Base-by-base conservation (phyloP, 2,888 invertebrate species). In the Petrolisthes cinctipes region DNA sequence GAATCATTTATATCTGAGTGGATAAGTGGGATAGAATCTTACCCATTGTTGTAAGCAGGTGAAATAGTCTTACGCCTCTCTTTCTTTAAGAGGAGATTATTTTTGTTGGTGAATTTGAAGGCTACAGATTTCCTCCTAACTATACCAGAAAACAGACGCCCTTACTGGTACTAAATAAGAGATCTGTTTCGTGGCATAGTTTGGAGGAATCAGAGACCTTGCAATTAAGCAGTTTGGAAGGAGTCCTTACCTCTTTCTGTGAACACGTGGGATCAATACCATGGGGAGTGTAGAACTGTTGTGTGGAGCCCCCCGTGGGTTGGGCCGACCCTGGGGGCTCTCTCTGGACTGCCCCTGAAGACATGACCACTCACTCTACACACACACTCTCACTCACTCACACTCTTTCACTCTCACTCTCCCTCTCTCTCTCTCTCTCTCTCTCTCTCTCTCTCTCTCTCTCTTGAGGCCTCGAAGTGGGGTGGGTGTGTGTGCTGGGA, bases 321-420 rank as follows among this genome's bases (percentile, higher is more conserved):
- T 82, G 86, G 7, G n/a, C 54, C n/a, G 76, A 82, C 76, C 86
- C 86, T 23, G 86, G 54, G 75, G 86, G 86, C 54, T 86, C 86
- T 9, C 86, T 57, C 76, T 86, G 86, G 61, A 86, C 82, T 54
- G 86, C 82, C 75, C 86, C 86, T 17, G 86, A 86, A 53, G 86
- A 86, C 86, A 86, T 86, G 53, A 56, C 80, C 61, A 20, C 56
- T 37, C 71, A 20, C 23, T 20, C 20, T 7, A 14, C 57, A n/a
- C 80, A n/a, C 80, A n/a, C 54, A 14, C 20, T 71, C n/a, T 6
- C 3, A 6, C 71, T 6, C 17, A 6, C 20, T 6, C 71, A 14
- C 71, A 14, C 71, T 6, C 17, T 3, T 20, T n/a, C 71, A 14
- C 71, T 71, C 17, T 71, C n/a, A 71, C 71, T 20, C 20, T 20